phyloP scores from a whole-genome alignment of 2,888 invertebrate species.

The Laspeyria flexula region DNA sequence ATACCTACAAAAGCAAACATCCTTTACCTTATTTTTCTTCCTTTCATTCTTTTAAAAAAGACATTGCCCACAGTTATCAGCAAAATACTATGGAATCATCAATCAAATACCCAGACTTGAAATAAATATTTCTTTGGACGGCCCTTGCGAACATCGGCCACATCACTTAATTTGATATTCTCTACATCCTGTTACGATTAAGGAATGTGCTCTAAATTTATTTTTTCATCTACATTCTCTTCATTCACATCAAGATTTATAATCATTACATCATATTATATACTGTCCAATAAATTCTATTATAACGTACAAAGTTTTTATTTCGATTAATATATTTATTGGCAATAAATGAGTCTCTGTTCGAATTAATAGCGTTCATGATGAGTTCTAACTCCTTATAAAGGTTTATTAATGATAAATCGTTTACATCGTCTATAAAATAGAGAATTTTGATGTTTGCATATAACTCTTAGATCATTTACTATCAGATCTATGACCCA shows the following conservation, averaged over 20 bases:
- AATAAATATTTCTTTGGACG: too few relatives aligned
- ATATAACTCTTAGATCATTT: constrained; percentile 38
- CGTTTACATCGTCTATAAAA: constrained; percentile 49
- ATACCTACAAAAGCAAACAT: too few relatives aligned
- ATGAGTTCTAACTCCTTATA: constrained; percentile 20
- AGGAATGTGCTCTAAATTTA: too few relatives aligned
- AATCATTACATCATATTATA: neutral
- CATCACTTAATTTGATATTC: too few relatives aligned
- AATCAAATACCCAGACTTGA: too few relatives aligned
- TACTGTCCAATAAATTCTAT: neutral
- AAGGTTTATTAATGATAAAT: constrained; percentile 32
- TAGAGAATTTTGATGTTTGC: constrained; percentile 32
- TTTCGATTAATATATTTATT: constrained; percentile 23
- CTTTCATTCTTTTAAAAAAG: too few relatives aligned
- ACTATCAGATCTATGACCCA: constrained; percentile 38
- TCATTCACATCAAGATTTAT: neutral
- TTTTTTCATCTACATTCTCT: neutral
- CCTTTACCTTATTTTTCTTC: too few relatives aligned
- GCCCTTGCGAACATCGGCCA: too few relatives aligned
- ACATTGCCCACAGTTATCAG: too few relatives aligned
- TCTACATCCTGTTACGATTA: too few relatives aligned
- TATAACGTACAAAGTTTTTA: constrained; percentile 10
- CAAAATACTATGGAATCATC: too few relatives aligned
- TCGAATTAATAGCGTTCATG: constrained; percentile 19
- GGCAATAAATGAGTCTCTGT: constrained; percentile 22